Conservation (phyloP, 2,888 invertebrate species). For the Drosophila testacea region DNA sequence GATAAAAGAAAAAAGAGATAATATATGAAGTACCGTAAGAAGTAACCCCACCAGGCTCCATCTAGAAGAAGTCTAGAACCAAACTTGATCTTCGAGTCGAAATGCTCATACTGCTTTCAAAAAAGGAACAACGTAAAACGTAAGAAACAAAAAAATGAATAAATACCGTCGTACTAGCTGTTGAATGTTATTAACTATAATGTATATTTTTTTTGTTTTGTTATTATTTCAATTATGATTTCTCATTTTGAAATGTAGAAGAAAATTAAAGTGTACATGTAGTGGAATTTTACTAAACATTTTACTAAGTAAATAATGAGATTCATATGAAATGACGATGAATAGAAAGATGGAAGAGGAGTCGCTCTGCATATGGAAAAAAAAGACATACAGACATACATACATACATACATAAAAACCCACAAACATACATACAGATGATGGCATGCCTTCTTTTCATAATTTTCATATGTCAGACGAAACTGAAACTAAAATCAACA, state of each 20-base stretch:
- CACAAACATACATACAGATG: slow-evolving; percentile 21
- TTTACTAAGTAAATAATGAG: slow-evolving; percentile 36
- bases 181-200: slow-evolving; percentile 49
- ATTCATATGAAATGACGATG: slow-evolving; percentile 3
- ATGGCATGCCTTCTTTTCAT: slow-evolving; percentile 45
- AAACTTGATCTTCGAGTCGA: slow-evolving; percentile 23
- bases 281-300: slow-evolving; percentile 54
- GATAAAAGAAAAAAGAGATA: neutral
- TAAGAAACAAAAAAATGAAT: slow-evolving; percentile 16
- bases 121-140: slow-evolving; percentile 27
- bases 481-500: slow-evolving; percentile 53
- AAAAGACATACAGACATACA: slow-evolving; percentile 17
- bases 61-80: slow-evolving; percentile 27
- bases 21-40: slow-evolving; percentile 3
- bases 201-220: slow-evolving; percentile 7
- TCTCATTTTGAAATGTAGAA: slow-evolving; percentile 21
- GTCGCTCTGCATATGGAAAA: slow-evolving; percentile 25
- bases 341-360: slow-evolving; percentile 10
- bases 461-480: slow-evolving; percentile 30
- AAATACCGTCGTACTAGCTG: slow-evolving; percentile 59
- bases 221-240: slow-evolving; percentile 5
- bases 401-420: slow-evolving; percentile 14
- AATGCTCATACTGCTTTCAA: slow-evolving; percentile 28
- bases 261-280: slow-evolving; percentile 40
- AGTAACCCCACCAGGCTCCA: slow-evolving; percentile 48